Evolutionary conservation across 2,888 invertebrate genomes (phyloP).

Genomic region (Harpagoxenus sublaevis): DNA sequence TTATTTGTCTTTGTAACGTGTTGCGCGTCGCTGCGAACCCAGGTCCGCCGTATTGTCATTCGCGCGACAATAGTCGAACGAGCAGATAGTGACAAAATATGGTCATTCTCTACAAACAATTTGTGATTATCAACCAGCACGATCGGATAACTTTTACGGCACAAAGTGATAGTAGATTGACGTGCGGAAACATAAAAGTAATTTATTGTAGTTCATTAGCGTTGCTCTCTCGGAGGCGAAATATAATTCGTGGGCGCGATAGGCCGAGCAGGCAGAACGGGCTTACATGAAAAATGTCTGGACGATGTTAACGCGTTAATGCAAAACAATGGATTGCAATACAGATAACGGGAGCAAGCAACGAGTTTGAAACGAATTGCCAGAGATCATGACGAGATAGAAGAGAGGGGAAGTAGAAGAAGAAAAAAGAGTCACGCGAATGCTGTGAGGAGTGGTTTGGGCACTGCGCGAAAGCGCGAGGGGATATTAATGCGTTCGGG

Average conservation of each 20-base stretch:
- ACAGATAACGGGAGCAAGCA: constrained; percentile 52
- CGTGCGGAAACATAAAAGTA: constrained; percentile 11
- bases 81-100: not conserved
- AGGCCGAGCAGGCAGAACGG: not conserved
- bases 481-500: constrained; percentile 64
- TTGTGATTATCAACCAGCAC: not conserved
- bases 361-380: constrained; percentile 63
- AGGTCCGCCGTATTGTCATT: not conserved
- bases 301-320: constrained; percentile 24
- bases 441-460: not conserved
- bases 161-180: not conserved
- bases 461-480: not conserved
- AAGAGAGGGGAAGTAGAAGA: constrained; percentile 26
- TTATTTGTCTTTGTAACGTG: not conserved
- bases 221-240: not conserved
- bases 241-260: not conserved
- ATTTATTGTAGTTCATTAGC: constrained; percentile 28
- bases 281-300: constrained; percentile 42
- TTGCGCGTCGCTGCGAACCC: not conserved
- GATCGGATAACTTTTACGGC: not conserved
- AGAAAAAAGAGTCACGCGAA: not conserved
- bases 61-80: no score
- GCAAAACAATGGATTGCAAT: constrained; percentile 31
- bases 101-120: not conserved
- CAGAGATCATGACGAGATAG: constrained; percentile 55